A percentile compares a stretch with the other conserved stretches of the same genome.
Evolutionary conservation across 2,797 vertebrate species (phyloP).

Genomic region (Eulemur coronatus): DNA sequence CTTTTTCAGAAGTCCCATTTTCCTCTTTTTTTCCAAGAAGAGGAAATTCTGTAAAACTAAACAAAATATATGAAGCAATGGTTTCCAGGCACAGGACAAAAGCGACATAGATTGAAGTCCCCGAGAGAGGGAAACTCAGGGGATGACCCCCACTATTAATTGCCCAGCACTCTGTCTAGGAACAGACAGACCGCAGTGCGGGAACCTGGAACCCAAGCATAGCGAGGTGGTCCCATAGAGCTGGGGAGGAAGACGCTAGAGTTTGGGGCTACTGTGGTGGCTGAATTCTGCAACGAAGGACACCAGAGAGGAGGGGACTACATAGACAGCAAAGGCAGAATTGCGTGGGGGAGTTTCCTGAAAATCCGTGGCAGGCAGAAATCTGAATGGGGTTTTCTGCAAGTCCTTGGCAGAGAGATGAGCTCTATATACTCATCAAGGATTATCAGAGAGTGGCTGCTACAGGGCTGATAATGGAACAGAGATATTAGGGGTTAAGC

Average conservation of each 20-base stretch:
- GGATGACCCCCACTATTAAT: not conserved
- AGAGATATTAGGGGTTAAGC: not conserved
- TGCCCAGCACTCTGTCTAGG: not conserved
- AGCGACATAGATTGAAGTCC: not conserved
- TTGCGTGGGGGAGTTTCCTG: not conserved
- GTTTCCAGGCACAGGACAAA: not conserved
- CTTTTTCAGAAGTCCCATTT: not conserved
- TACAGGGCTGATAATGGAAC: not conserved
- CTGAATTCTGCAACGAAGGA: not conserved
- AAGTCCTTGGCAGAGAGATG: not conserved
- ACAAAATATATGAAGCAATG: not conserved
- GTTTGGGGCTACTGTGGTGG: not conserved
- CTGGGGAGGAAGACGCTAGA: not conserved
- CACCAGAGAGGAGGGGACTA: not conserved
- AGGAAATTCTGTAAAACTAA: not conserved
- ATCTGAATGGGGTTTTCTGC: not conserved
- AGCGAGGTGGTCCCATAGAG: not conserved
- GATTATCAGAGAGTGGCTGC: not conserved
- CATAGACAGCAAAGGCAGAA: not conserved
- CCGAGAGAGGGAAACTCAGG: not conserved
- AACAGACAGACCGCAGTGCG: not conserved
- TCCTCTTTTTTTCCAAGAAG: not conserved
- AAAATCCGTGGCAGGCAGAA: not conserved
- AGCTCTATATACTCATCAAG: not conserved
- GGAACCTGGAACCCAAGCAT: not conserved